A percentile compares a stretch with the other conserved stretches of the same genome.
Evolutionary conservation across 2,888 invertebrate species (phyloP).

Genomic region (Chymomyza procnemis): DNA sequence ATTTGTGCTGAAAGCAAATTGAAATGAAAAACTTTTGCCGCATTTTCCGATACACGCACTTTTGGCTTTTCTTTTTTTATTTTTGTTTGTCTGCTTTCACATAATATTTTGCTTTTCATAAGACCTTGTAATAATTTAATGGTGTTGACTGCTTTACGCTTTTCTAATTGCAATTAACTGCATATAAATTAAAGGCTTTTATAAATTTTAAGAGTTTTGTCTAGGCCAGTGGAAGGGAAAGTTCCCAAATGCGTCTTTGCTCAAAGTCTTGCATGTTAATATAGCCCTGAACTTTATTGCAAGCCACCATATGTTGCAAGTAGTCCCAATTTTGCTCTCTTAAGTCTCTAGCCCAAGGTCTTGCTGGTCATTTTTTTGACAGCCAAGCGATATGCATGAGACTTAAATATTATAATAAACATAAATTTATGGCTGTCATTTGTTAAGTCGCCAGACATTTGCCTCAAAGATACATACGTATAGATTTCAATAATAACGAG

Average conservation of each 20-base stretch:
- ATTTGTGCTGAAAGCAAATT: slow-evolving; percentile 35
- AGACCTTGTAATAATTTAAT: slow-evolving; percentile 9
- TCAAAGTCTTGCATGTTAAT: no score
- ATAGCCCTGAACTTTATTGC: slow-evolving; percentile 3
- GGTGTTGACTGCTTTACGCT: slow-evolving; percentile 26
- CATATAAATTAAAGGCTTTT: slow-evolving; percentile 11
- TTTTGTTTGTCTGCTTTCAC: neutral
- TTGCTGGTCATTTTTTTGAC: slow-evolving; percentile 8
- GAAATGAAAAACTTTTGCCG: slow-evolving; percentile 26
- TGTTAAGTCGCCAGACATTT: slow-evolving; percentile 17
- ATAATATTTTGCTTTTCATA: neutral
- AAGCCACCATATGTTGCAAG: slow-evolving; percentile 1
- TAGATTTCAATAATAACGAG: slow-evolving; percentile 24
- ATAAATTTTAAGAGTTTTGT: neutral
- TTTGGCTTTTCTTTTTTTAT: slow-evolving; percentile 4
- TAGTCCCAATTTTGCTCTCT: neutral
- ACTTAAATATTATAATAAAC: slow-evolving; percentile 24
- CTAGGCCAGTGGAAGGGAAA: no score
- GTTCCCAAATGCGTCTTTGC: neutral
- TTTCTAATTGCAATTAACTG: slow-evolving; percentile 57
- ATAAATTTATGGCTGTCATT: slow-evolving; percentile 39
- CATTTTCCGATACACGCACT: neutral
- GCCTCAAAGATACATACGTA: neutral
- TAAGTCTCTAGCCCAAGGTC: slow-evolving; percentile 15
- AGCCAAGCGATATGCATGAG: neutral